A percentile compares a stretch with the other conserved stretches of the same genome.
These are phyloP conservation scores for Chloromyia formosa DNA, from an alignment of 2,888 invertebrate genomes.

Conservation along the genomic window DNA sequence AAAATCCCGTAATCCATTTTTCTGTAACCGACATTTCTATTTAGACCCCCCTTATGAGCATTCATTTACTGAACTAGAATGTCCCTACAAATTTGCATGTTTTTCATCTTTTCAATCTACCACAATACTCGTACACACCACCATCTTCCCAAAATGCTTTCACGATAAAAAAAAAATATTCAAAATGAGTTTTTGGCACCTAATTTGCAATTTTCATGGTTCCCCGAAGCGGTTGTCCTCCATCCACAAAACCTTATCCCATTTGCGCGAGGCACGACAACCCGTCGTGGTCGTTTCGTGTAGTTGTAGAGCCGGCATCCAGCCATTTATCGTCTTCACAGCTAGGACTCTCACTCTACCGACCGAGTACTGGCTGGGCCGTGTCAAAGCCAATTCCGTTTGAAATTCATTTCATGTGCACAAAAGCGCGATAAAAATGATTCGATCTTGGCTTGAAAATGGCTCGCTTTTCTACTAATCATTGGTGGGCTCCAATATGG, in stretches of 20 bases:
- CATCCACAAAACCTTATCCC: background rate
- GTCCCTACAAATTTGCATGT: too few relatives aligned
- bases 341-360: background rate
- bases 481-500: conserved; percentile 1
- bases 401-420: conserved; percentile 39
- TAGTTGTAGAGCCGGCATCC: background rate
- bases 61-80: too few relatives aligned
- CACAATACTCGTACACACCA: too few relatives aligned
- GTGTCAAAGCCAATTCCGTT: conserved; percentile 18
- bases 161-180: conserved; percentile 11
- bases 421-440: conserved; percentile 38
- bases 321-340: background rate
- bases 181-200: conserved; percentile 37
- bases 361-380: background rate
- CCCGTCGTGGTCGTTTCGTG: background rate
- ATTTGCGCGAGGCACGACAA: too few relatives aligned
- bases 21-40: too few relatives aligned
- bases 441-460: conserved; percentile 35
- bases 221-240: conserved; percentile 13
- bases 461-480: conserved; percentile 8
- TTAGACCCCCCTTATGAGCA: too few relatives aligned
- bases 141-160: too few relatives aligned
- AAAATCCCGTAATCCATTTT: too few relatives aligned
- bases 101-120: too few relatives aligned
- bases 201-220: conserved; percentile 35